Evolutionary conservation across 1,140 invertebrate genomes (phyloP).

Genomic region (Pseudoatta argentina): DNA sequence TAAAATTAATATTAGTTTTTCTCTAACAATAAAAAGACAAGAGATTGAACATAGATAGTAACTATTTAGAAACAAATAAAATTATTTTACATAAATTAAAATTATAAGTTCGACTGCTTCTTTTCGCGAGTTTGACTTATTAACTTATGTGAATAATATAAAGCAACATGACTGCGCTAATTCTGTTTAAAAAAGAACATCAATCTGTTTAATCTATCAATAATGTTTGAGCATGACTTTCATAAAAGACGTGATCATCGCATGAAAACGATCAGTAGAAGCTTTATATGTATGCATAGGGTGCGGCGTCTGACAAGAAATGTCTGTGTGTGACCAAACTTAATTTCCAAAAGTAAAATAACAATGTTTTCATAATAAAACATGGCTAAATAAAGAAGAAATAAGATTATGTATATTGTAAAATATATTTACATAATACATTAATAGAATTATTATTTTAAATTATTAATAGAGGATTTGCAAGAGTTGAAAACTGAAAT

Average conservation of each 20-base stretch:
- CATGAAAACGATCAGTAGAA: conserved; percentile 15
- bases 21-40: too few species aligned
- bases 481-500: background rate
- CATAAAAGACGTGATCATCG: conserved; percentile 23
- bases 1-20: too few species aligned
- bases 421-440: background rate
- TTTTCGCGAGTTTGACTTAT: background rate
- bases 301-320: background rate
- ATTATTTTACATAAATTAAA: too few species aligned
- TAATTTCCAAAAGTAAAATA: background rate
- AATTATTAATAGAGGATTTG: background rate
- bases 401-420: background rate
- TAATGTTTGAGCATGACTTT: conserved; percentile 6
- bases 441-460: background rate
- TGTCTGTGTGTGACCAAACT: background rate
- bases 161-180: background rate
- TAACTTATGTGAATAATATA: background rate
- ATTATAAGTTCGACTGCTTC: too few species aligned
- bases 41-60: too few species aligned
- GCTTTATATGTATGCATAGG: conserved; percentile 10
- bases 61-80: too few species aligned
- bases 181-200: background rate
- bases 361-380: background rate
- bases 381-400: background rate
- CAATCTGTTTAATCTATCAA: background rate